Percentiles rank a stretch among this genome's conserved stretches.
phyloP scores from a whole-genome alignment of 2,113 vertebrate genomes.

The Isichthys henryi region DNA sequence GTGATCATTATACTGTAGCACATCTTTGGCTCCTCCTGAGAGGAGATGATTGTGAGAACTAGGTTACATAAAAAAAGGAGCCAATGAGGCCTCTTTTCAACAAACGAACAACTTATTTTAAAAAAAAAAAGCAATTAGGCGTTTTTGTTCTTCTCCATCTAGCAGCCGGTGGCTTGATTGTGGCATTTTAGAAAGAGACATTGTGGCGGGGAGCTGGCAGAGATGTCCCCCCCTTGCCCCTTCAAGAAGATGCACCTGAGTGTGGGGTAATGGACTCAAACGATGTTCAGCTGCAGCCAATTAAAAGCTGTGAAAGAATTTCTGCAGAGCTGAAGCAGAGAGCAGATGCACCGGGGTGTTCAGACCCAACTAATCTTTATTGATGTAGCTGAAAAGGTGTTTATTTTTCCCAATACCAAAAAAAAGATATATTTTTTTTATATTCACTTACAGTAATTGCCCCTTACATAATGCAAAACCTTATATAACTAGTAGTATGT shows the following conservation, averaged over 20 bases:
- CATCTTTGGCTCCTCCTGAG: background rate
- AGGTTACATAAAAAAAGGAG: background rate
- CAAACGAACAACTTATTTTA: background rate
- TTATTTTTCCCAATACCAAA: background rate
- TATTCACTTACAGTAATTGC: background rate
- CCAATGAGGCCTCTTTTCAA: background rate
- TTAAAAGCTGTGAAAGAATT: background rate
- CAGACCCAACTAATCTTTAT: background rate
- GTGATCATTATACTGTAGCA: background rate
- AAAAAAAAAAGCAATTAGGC: background rate
- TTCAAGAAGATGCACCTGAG: background rate
- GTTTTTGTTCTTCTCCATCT: background rate
- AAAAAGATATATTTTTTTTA: background rate
- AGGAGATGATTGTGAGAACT: background rate
- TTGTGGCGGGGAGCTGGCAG: background rate
- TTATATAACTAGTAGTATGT: background rate
- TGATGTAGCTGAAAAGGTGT: background rate
- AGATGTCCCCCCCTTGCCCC: background rate
- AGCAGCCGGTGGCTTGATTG: background rate
- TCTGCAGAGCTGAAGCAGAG: background rate
- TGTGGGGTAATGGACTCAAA: background rate
- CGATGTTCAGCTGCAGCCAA: conserved; percentile 4
- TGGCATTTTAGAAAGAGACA: background rate
- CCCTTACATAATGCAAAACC: background rate
- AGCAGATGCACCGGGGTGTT: background rate